Conservation (phyloP, 2,888 invertebrate genomes). For the Mechanitis mazaeus region DNA sequence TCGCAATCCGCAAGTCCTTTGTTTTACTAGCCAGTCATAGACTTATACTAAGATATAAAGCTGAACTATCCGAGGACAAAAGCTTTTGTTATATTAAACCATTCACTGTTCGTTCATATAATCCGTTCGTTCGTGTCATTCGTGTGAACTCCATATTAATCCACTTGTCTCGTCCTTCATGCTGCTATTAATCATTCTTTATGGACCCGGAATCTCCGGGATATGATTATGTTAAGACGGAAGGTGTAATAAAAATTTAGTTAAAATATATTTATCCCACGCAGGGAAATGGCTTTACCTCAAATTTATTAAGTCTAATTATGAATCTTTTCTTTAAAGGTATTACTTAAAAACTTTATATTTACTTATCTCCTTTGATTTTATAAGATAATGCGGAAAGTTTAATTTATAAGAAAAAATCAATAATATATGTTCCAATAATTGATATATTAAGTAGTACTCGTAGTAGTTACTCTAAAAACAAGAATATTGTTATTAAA, state of each 20-base stretch:
- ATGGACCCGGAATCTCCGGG: background rate
- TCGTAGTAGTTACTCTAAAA: too few species aligned
- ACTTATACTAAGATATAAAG: slow-evolving; percentile 4
- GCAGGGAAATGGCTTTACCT: slow-evolving; percentile 2
- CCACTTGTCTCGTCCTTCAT: background rate
- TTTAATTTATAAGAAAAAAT: too few species aligned
- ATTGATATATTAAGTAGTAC: too few species aligned
- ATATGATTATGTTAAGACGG: slow-evolving; percentile 2
- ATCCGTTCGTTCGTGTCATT: slow-evolving; percentile 1
- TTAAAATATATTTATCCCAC: slow-evolving; percentile 1
- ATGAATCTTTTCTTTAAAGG: too few species aligned
- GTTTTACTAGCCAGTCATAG: slow-evolving; percentile 2
- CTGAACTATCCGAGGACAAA: slow-evolving; percentile 5
- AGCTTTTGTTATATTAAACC: slow-evolving; percentile 2
- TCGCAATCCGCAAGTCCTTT: background rate
- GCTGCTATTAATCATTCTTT: background rate
- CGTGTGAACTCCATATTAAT: slow-evolving; percentile 6
- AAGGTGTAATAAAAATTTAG: background rate
- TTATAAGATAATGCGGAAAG: background rate
- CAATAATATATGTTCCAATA: too few species aligned
- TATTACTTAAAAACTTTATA: too few species aligned
- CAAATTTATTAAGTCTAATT: background rate
- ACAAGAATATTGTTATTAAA: too few species aligned
- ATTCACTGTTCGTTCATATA: background rate
- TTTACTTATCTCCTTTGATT: too few species aligned